Conservation (phyloP, 2,888 invertebrate species). For the Mellilla xanthometata region DNA sequence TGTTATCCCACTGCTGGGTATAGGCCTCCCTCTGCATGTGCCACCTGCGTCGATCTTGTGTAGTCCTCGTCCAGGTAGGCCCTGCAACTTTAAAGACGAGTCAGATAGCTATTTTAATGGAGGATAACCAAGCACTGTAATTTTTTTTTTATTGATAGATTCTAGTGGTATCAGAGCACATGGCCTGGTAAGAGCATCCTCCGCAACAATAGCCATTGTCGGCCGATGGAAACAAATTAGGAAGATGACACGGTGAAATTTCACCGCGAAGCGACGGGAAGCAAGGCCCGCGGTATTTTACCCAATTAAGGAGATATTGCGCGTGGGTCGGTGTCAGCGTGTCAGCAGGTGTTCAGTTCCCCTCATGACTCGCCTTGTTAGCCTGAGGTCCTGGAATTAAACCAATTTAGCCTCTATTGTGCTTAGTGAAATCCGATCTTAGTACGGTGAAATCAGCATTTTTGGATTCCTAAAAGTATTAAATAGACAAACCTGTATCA, state of each 20-base stretch:
- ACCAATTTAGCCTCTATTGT: slow-evolving; percentile 3
- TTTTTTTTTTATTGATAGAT: no score
- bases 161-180: slow-evolving; percentile 17
- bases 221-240: slow-evolving; percentile 68
- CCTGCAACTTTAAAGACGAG: no score
- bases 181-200: slow-evolving; percentile 32
- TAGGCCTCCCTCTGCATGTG: no score
- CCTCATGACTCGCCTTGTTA: slow-evolving; percentile 1
- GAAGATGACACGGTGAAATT: slow-evolving; percentile 58
- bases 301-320: slow-evolving; percentile 40
- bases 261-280: slow-evolving; percentile 36
- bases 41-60: no score
- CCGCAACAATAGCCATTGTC: slow-evolving; percentile 63
- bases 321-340: slow-evolving; percentile 6
- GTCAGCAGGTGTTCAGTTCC: slow-evolving; percentile 11
- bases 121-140: no score
- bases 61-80: no score
- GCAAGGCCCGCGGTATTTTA: slow-evolving; percentile 38
- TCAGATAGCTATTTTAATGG: no score
- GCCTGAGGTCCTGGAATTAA: neutral
- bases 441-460: no score
- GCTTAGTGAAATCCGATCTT: no score
- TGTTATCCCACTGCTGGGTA: no score
- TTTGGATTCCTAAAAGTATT: no score
- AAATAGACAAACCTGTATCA: no score